Evolutionary conservation across 2,888 invertebrate species (phyloP).

Genomic region (Hydroisotoma schaefferi): DNA sequence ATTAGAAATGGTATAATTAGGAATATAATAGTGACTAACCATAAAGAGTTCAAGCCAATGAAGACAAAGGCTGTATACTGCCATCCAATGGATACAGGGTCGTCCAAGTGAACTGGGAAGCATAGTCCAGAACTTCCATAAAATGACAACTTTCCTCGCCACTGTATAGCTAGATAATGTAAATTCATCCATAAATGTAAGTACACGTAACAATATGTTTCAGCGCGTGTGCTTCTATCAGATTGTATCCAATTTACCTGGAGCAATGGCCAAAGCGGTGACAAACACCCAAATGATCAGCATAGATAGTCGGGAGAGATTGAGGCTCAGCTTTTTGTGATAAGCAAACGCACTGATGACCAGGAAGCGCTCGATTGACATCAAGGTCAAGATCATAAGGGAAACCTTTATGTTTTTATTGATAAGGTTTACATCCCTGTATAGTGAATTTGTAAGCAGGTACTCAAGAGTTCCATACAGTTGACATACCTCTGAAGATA

Average conservation of each 20-base stretch:
- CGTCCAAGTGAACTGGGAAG: slow-evolving; percentile 67
- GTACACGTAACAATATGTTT: no score
- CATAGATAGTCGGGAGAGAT: slow-evolving; percentile 57
- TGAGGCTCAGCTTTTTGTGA: slow-evolving; percentile 58
- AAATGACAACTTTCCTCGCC: slow-evolving; percentile 61
- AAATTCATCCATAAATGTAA: not conserved
- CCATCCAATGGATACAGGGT: slow-evolving; percentile 66
- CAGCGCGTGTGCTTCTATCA: slow-evolving; percentile 12
- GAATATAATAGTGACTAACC: slow-evolving; percentile 51
- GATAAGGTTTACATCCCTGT: no score
- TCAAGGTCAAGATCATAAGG: slow-evolving; percentile 64
- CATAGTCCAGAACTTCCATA: slow-evolving; percentile 68
- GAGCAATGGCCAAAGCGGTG: slow-evolving; percentile 61
- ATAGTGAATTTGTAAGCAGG: no score
- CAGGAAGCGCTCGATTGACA: slow-evolving; percentile 66
- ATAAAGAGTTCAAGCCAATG: slow-evolving; percentile 62
- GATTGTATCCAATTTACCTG: no score
- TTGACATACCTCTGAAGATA: slow-evolving; percentile 63
- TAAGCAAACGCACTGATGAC: slow-evolving; percentile 61
- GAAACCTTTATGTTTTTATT: slow-evolving; percentile 54
- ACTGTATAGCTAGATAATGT: slow-evolving; percentile 55
- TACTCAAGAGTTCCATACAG: no score
- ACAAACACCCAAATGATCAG: slow-evolving; percentile 62
- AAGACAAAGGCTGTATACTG: slow-evolving; percentile 68
- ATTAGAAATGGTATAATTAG: not conserved